Percentiles rank a stretch among this genome's conserved stretches.
Evolutionary conservation across 2,113 vertebrate genomes (phyloP).

Genomic region (Leptobrachium leishanense): DNA sequence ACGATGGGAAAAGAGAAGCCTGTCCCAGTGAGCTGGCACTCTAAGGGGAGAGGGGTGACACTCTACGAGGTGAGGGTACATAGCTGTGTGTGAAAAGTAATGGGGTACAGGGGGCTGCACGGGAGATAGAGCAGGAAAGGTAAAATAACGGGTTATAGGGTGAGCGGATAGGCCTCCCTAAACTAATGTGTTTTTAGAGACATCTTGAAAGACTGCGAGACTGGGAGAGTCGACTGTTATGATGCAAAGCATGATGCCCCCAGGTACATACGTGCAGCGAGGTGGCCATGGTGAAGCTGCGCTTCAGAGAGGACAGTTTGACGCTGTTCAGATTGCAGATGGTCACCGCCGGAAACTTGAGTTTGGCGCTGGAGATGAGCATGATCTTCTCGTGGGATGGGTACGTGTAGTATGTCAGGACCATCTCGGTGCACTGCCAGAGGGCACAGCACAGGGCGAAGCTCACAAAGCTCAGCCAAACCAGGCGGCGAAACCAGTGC

Average conservation of each 20-base stretch:
- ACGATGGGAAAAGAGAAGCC: too few relatives aligned
- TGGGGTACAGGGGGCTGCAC: too few relatives aligned
- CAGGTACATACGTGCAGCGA: constrained; percentile 41
- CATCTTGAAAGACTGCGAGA: too few relatives aligned
- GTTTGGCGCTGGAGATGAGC: constrained; percentile 49
- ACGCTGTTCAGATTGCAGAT: constrained; percentile 54
- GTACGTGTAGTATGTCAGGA: constrained; percentile 50
- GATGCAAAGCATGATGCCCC: neutral
- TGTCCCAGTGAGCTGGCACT: too few relatives aligned
- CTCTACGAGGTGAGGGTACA: too few relatives aligned
- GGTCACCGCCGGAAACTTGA: constrained; percentile 52
- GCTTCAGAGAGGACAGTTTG: constrained; percentile 29
- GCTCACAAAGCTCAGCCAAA: constrained; percentile 47
- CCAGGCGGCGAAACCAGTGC: constrained; percentile 50
- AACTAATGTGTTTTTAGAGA: too few relatives aligned
- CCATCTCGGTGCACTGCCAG: constrained; percentile 54
- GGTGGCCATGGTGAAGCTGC: constrained; percentile 33
- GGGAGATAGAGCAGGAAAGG: too few relatives aligned
- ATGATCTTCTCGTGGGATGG: constrained; percentile 53
- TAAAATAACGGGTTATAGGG: too few relatives aligned
- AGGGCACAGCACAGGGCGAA: constrained; percentile 53
- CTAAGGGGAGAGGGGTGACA: too few relatives aligned
- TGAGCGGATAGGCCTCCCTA: too few relatives aligned
- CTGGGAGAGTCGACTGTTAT: too few relatives aligned
- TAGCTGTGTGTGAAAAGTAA: too few relatives aligned